phyloP scores from a whole-genome alignment of 1,140 invertebrate genomes.

The Xylocopa sonorina region DNA sequence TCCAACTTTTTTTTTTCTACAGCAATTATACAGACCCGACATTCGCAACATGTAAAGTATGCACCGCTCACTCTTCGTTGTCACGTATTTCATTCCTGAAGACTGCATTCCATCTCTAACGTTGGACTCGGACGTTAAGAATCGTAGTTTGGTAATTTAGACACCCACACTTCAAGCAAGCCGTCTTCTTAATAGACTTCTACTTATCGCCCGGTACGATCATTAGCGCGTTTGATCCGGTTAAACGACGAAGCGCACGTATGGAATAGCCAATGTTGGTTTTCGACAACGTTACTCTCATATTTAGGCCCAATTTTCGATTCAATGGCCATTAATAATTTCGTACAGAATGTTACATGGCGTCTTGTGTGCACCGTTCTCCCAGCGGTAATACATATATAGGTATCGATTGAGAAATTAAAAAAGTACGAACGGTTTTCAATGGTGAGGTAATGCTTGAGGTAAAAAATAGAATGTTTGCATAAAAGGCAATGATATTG shows the following conservation, averaged over 20 bases:
- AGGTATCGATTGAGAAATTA: neutral
- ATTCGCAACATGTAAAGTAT: too few relatives aligned
- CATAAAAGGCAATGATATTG: slow-evolving; percentile 38
- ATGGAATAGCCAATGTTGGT: slow-evolving; percentile 43
- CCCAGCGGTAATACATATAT: too few relatives aligned
- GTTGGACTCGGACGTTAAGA: neutral
- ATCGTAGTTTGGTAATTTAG: neutral
- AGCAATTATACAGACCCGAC: too few relatives aligned
- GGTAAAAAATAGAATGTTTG: neutral
- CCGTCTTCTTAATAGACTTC: slow-evolving; percentile 42
- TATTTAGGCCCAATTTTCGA: neutral
- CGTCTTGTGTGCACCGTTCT: neutral
- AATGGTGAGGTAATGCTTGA: neutral
- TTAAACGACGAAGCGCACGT: slow-evolving; percentile 45
- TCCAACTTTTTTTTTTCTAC: too few relatives aligned
- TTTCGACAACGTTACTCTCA: slow-evolving; percentile 7
- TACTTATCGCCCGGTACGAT: slow-evolving; percentile 50
- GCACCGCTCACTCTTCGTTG: too few relatives aligned
- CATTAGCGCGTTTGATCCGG: slow-evolving; percentile 55
- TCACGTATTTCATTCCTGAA: neutral
- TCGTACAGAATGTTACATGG: neutral
- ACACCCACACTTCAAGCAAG: slow-evolving; percentile 24
- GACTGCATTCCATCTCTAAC: neutral
- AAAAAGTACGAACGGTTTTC: neutral
- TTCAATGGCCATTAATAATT: neutral